Evolutionary conservation across 1,140 invertebrate genomes (phyloP), one percentile per base, ranked within the genome.

Genomic region (Camponotus pennsylvanicus): DNA sequence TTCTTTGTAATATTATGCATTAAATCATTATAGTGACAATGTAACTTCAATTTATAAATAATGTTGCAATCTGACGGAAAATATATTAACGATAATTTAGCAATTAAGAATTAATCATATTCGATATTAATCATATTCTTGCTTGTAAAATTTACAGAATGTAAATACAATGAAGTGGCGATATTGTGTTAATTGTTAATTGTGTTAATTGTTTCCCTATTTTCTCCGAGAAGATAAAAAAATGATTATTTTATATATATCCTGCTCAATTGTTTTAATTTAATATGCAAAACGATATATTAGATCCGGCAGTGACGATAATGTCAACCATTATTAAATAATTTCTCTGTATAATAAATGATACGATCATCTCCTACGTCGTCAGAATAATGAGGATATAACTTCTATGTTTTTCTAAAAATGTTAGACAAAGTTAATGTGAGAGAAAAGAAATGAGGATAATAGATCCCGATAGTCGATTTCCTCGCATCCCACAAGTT

Each of bases 281-380:
- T 80, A 79, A 80, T 15, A 85, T 21, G 40, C 78, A 55, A 78
- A 84, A 67, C 61, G 75, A 52, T 52, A 86, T 79, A 87, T 79
- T 85, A 89, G 57, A 86, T 32, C 55, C 75, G 88, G 88, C 88
- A 89, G 83, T 89, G 88, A 89, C 83, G 69, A 86, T 89, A 55
- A 88, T 85, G 87, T 59, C 82, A 85, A 84, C 75, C 70, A 57
- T 66, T 87, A 66, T 32, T 55, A 52, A 57, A 21, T 82, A 73
- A n/a, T 49, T 21, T 71, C 40, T 7, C 52, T 32, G 27, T 61
- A 82, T 71, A 70, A 71, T 57, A 80, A 21, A 13, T 57, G 34
- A 78, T 32, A 79, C 45, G 18, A 59, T 82, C 11, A 34, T 61
- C 18, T 15, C 49, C 32, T 27, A 34, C 11, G 13, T 71, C 1